Evolutionary conservation across 2,797 vertebrate genomes (phyloP).

Genomic region (Argya squamiceps): DNA sequence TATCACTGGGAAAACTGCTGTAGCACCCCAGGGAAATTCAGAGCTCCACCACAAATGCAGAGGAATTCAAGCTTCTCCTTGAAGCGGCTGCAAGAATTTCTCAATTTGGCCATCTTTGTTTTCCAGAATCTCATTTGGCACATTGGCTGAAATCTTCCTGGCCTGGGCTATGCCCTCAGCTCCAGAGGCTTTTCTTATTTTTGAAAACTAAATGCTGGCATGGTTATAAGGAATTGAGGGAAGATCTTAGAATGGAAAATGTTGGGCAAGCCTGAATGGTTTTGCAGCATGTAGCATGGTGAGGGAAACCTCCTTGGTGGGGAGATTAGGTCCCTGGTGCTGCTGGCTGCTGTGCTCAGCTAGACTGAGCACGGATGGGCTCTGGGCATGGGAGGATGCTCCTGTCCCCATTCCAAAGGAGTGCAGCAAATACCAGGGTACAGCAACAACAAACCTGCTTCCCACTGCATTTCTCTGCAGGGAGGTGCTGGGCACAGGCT

Average conservation of each 20-base stretch:
- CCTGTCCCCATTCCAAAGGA: fast-evolving
- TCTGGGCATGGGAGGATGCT: neutral
- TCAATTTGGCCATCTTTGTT: neutral
- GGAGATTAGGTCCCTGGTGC: neutral
- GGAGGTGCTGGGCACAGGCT: neutral
- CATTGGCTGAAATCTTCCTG: neutral
- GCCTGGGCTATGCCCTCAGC: neutral
- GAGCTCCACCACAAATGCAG: neutral
- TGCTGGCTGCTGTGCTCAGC: neutral
- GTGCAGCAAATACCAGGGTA: fast-evolving
- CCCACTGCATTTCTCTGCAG: neutral
- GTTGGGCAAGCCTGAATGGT: neutral
- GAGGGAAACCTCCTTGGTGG: neutral
- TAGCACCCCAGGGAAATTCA: slow-evolving; percentile 19
- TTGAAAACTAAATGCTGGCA: neutral
- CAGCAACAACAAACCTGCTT: neutral
- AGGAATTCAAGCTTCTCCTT: slow-evolving; percentile 23
- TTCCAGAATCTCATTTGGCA: neutral
- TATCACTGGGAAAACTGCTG: slow-evolving; percentile 56
- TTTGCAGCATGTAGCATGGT: fast-evolving
- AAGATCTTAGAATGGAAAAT: slow-evolving; percentile 18
- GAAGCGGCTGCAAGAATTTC: slow-evolving; percentile 29
- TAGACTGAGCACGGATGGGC: fast-evolving
- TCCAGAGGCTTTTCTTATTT: neutral
- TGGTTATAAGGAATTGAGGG: neutral